Evolutionary conservation across 2,888 invertebrate species (phyloP).

Genomic region (Cyaniris semiargus): DNA sequence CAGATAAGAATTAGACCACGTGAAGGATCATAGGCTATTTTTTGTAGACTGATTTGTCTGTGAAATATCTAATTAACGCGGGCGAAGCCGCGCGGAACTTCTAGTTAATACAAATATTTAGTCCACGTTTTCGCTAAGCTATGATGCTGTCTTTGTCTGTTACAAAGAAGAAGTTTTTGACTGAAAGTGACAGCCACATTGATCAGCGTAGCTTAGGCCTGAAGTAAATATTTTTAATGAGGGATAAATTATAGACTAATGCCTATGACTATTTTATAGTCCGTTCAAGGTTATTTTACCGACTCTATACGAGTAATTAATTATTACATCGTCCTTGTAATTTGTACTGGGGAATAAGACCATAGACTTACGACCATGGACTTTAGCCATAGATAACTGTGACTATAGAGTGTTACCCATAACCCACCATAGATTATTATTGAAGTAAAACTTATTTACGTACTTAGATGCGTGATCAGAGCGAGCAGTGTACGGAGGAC

Average conservation of each 20-base stretch:
- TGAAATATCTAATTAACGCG: too few relatives aligned
- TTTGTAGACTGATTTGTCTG: too few relatives aligned
- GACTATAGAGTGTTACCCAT: neutral
- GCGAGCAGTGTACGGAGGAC: too few relatives aligned
- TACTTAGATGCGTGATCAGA: neutral
- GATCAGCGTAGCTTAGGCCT: neutral
- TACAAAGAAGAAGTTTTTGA: neutral
- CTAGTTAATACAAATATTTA: too few relatives aligned
- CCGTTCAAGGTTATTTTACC: neutral
- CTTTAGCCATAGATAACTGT: neutral
- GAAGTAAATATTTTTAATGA: neutral
- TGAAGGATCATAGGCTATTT: too few relatives aligned
- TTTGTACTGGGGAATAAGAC: conserved; percentile 83
- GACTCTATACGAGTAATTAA: neutral
- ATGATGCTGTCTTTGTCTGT: too few relatives aligned
- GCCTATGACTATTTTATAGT: neutral
- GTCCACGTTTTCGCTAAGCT: too few relatives aligned
- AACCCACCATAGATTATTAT: neutral
- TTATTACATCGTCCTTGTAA: neutral
- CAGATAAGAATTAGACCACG: too few relatives aligned
- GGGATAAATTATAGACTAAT: neutral
- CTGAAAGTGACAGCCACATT: neutral
- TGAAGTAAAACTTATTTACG: neutral
- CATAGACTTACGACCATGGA: neutral
- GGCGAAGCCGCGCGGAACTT: too few relatives aligned